phyloP scores from a whole-genome alignment of 2,888 invertebrate species.

The Hypena proboscidalis region DNA sequence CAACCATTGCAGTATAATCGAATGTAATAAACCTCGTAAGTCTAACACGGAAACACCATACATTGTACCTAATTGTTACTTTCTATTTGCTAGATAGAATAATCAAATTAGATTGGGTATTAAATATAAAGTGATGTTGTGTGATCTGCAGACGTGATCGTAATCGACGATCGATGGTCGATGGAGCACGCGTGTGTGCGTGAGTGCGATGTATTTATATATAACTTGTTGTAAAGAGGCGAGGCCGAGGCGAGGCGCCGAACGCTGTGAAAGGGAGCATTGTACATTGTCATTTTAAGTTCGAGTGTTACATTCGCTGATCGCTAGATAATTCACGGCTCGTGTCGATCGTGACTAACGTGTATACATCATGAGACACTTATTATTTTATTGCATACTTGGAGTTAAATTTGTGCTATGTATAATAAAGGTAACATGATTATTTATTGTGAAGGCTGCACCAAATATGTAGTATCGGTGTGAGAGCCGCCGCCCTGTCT shows the following conservation, averaged over 20 bases:
- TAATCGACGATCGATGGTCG: slow-evolving; percentile 48
- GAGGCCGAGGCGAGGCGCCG: slow-evolving; percentile 4
- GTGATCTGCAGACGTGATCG: slow-evolving; percentile 67
- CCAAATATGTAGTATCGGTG: slow-evolving; percentile 54
- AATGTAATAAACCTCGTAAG: slow-evolving; percentile 68
- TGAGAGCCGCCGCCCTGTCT: slow-evolving; percentile 40
- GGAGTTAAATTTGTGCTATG: slow-evolving; percentile 58
- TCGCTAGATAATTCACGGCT: slow-evolving; percentile 36
- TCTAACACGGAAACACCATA: slow-evolving; percentile 72
- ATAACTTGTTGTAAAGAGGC: slow-evolving; percentile 29
- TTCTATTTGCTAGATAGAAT: slow-evolving; percentile 85
- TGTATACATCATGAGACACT: slow-evolving; percentile 57
- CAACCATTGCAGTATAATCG: slow-evolving; percentile 74
- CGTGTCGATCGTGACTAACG: slow-evolving; percentile 38
- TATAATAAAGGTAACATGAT: slow-evolving; percentile 54
- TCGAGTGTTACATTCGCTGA: slow-evolving; percentile 31
- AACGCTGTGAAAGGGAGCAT: slow-evolving; percentile 39
- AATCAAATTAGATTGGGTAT: slow-evolving; percentile 83
- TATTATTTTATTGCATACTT: slow-evolving; percentile 59
- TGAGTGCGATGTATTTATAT: slow-evolving; percentile 32
- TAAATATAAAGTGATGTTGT: slow-evolving; percentile 68
- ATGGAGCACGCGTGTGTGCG: slow-evolving; percentile 40
- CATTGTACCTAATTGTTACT: slow-evolving; percentile 84
- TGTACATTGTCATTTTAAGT: slow-evolving; percentile 46
- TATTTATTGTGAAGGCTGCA: slow-evolving; percentile 68